Evolutionary conservation across 92 coral and sea anemone species (phyloP).

Genomic region (Umimayanthus kanabou): DNA sequence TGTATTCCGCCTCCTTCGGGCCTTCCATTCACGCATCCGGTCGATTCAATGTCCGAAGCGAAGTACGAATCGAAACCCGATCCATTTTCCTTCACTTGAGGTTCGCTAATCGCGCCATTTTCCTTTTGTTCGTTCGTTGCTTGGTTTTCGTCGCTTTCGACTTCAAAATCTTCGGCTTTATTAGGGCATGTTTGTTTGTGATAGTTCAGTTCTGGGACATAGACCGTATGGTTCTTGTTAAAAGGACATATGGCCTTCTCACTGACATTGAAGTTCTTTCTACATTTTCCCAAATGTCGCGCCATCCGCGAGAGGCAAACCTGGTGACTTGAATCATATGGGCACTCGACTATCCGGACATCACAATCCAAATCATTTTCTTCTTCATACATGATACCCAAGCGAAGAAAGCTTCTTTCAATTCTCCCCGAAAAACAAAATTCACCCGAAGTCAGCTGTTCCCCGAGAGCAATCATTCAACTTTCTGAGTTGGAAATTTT

Average conservation of each 20-base stretch:
- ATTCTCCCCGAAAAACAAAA: conserved; percentile 78
- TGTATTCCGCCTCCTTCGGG: conserved; percentile 84
- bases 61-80: conserved; percentile 37
- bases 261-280: conserved; percentile 65
- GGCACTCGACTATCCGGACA: conserved; percentile 74
- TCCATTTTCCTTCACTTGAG: conserved; percentile 41
- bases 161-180: conserved; percentile 50
- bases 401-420: conserved; percentile 64
- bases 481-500: conserved; percentile 81
- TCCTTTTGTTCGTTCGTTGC: conserved; percentile 32
- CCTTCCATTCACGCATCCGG: conserved; percentile 93
- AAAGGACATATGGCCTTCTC: conserved; percentile 92
- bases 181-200: conserved; percentile 73
- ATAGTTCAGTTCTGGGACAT: conserved; percentile 80
- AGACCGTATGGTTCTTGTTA: conserved; percentile 73
- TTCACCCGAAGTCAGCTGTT: conserved; percentile 90
- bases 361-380: conserved; percentile 75
- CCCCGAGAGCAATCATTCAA: conserved; percentile 89
- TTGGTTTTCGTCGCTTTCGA: conserved; percentile 30
- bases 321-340: conserved; percentile 79
- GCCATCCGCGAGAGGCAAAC: conserved; percentile 70
- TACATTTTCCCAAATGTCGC: conserved; percentile 84
- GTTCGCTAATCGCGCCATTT: conserved; percentile 47
- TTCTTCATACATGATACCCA: conserved; percentile 80
- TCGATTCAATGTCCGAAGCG: conserved; percentile 64